Evolutionary conservation across 2,797 vertebrate species (phyloP).

Genomic region (Okamejei kenojei): DNA sequence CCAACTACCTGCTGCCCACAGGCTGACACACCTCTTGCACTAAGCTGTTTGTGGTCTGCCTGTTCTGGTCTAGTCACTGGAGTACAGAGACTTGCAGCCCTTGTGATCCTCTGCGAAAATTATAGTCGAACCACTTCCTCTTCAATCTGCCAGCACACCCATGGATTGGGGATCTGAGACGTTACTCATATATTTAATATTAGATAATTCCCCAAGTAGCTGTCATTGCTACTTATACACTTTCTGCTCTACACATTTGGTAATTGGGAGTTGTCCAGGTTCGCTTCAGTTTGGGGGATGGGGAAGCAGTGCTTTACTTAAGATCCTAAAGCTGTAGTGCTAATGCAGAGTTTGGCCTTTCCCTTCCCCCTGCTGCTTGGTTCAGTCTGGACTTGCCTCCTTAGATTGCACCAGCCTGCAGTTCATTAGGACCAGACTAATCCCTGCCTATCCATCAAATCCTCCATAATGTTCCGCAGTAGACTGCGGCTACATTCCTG

Average conservation of each 20-base stretch:
- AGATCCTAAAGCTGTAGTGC: neutral
- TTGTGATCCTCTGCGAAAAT: neutral
- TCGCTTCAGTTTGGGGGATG: neutral
- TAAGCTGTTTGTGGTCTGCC: neutral
- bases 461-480: neutral
- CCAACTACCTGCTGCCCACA: neutral
- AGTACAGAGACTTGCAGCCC: neutral
- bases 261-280: neutral
- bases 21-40: neutral
- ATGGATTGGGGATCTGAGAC: neutral
- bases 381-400: neutral
- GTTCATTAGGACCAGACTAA: neutral
- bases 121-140: neutral
- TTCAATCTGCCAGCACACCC: neutral
- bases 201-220: neutral
- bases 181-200: neutral
- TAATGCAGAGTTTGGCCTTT: neutral
- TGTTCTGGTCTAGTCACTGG: neutral
- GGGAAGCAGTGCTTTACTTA: too few relatives aligned
- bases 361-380: neutral
- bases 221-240: neutral
- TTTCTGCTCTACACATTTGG: neutral
- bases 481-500: conserved; percentile 7
- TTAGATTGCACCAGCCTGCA: neutral
- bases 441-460: neutral